Evolutionary conservation across 2,113 vertebrate genomes (phyloP).

Genomic region (Oreocharis arfaki): DNA sequence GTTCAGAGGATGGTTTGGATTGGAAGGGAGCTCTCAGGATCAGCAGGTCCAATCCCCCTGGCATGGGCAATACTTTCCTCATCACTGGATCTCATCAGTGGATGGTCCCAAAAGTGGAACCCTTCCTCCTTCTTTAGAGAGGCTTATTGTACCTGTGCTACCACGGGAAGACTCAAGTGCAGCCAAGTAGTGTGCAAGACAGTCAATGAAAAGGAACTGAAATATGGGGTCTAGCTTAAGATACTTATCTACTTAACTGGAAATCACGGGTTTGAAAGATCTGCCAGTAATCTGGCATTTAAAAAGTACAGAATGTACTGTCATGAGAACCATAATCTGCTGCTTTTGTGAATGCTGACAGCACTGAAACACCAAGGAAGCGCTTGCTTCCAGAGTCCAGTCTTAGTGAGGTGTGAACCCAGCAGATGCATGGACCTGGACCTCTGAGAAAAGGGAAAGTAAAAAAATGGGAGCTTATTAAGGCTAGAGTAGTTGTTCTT

Average conservation of each 20-base stretch:
- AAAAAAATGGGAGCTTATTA: not conserved
- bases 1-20: not conserved
- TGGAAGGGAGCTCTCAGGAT: not conserved
- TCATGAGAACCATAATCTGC: not conserved
- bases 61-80: not conserved
- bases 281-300: fast-evolving
- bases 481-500: not conserved
- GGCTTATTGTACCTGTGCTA: not conserved
- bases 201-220: not conserved
- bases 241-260: not conserved
- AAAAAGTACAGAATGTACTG: not conserved
- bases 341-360: not conserved
- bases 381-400: not conserved
- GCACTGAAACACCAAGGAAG: not conserved
- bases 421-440: not conserved
- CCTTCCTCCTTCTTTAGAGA: not conserved
- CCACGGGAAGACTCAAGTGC: not conserved
- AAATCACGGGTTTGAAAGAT: not conserved
- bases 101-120: not conserved
- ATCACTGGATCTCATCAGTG: not conserved
- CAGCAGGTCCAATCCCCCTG: not conserved
- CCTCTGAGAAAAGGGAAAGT: not conserved
- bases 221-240: not conserved
- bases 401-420: not conserved
- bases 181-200: not conserved